Base-by-base conservation (phyloP, 1,140 invertebrate species). In the Phenacoccus solenopsis region DNA sequence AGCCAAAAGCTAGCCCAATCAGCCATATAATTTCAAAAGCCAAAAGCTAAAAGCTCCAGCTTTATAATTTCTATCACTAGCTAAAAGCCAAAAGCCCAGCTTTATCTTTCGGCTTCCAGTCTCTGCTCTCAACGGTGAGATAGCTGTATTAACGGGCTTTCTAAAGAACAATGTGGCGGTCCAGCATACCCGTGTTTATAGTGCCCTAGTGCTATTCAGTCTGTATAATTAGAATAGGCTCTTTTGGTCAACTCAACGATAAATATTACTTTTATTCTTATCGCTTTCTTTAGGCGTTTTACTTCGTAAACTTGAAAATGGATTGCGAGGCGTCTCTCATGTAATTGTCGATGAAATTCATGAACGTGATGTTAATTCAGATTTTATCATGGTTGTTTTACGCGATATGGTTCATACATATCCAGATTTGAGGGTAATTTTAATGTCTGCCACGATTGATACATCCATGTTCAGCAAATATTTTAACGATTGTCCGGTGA, bases 361-460 rank as follows among this genome's bases (percentile, higher is more conserved):
- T 76, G 96, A 98, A 78, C 82, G 96, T 49, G 96, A 98, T 79
- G 91, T 96, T 0, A 97, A 98, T 78, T 93, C 91, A 28, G 97
- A 99, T 78, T 98, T 98, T 76, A 86, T 98, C 5, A 84, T 99
- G 80, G 94, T 97, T 57, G 86, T 97, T 0, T 80, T 99, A 0
- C 82, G 93, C 25, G 94, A 98, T 77, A 94, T 97, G 87, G 85
- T 98, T 0, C 87, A 90, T 71, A 87, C 87, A 0, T 95, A 94
- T 78, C 91, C 91, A 0, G 91, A 96, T 75, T 77, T 98, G 13
- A 84, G 93, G 70, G 84, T 99, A 4, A 93, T 99, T 75, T 83
- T 98, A 22, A 98, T 99, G 96, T 98, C 94, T 5, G 96, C 97
- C 3, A 97, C 96, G 0, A 93, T 98, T 70, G 94, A 97, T 75